phyloP scores from a whole-genome alignment of 2,113 vertebrate species.

The Varanus komodoensis region DNA sequence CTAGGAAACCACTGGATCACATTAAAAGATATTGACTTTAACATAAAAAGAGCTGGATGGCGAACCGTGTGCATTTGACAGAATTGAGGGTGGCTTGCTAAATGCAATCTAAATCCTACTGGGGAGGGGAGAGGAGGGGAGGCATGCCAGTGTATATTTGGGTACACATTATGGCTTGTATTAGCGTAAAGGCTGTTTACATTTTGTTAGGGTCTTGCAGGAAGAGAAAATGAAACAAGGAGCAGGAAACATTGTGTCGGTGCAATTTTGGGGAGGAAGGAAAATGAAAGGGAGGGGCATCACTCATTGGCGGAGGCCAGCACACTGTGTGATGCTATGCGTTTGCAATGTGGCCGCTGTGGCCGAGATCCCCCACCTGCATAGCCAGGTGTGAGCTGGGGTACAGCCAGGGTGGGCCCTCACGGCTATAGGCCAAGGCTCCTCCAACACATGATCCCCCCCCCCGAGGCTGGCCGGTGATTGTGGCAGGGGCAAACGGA shows the following conservation, averaged over 20 bases:
- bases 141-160: background rate
- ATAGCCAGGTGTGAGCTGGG: background rate
- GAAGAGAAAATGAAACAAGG: constrained; percentile 34
- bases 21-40: constrained; percentile 78
- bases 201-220: constrained; percentile 31
- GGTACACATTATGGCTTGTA: constrained; percentile 30
- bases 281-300: background rate
- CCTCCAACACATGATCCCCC: too few species aligned
- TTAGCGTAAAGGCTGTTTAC: constrained; percentile 41
- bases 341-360: background rate
- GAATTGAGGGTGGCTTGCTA: constrained; percentile 65
- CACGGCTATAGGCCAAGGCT: too few species aligned
- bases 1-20: constrained; percentile 84
- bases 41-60: constrained; percentile 77
- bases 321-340: background rate
- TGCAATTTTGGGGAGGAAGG: background rate
- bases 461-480: too few species aligned
- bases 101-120: constrained; percentile 66
- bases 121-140: accelerated
- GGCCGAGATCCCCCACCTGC: background rate
- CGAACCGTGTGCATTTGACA: constrained; percentile 63
- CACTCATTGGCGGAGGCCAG: constrained; percentile 1
- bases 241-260: constrained; percentile 6
- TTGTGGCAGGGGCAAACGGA: too few species aligned
- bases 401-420: background rate